Conservation (phyloP, 2,797 vertebrate species). For the Sciaenops ocellatus region DNA sequence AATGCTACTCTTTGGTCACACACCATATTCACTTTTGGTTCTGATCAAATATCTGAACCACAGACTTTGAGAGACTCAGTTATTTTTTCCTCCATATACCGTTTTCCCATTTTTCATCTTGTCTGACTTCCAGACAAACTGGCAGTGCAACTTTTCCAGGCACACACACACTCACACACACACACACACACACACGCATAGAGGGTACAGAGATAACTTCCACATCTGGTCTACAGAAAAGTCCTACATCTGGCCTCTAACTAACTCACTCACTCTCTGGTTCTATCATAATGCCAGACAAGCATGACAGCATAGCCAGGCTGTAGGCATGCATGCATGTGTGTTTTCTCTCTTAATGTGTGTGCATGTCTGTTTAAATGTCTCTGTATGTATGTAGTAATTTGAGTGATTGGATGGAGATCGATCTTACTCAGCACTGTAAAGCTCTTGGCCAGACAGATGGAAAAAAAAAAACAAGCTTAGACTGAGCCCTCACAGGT, state of each 20-base stretch:
- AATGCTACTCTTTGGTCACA: background rate
- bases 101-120: slow-evolving; percentile 9
- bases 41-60: slow-evolving; percentile 7
- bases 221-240: slow-evolving; percentile 69
- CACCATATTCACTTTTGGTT: background rate
- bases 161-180: slow-evolving; percentile 15
- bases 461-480: slow-evolving; percentile 55
- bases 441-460: slow-evolving; percentile 57
- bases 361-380: slow-evolving; percentile 21
- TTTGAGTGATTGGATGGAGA: slow-evolving; percentile 60
- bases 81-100: background rate
- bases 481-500: slow-evolving; percentile 36
- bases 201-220: slow-evolving; percentile 17
- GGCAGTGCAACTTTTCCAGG: slow-evolving; percentile 19
- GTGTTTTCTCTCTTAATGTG: slow-evolving; percentile 1
- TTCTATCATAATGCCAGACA: slow-evolving; percentile 44
- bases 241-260: slow-evolving; percentile 53
- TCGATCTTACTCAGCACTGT: slow-evolving; percentile 52
- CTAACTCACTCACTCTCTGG: slow-evolving; percentile 26
- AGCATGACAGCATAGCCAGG: slow-evolving; percentile 41
- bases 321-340: slow-evolving; percentile 12
- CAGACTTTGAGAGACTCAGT: background rate
- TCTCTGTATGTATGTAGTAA: slow-evolving; percentile 30
- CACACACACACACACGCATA: slow-evolving; percentile 5
- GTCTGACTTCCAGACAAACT: slow-evolving; percentile 8